phyloP scores from a whole-genome alignment of 92 coral and sea anemone genomes.

The Parazoanthus atlanticus region DNA sequence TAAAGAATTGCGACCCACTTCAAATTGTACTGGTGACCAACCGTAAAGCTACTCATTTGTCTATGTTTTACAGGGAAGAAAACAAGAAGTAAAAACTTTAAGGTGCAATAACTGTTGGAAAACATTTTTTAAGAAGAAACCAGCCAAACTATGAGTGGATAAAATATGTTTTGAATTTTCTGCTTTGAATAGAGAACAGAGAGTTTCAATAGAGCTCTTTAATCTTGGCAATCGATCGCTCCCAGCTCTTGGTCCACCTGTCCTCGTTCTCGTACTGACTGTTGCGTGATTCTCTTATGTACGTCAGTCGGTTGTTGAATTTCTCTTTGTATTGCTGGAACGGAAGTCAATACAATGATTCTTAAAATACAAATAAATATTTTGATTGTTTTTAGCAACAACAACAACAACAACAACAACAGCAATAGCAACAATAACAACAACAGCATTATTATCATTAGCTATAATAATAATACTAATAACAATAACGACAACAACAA shows the following conservation, averaged over 20 bases:
- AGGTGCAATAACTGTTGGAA: neutral
- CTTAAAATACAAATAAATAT: neutral
- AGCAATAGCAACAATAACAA: neutral
- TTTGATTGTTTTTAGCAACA: neutral
- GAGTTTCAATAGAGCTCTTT: constrained; percentile 78
- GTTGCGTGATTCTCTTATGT: constrained; percentile 60
- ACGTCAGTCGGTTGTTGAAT: constrained; percentile 64
- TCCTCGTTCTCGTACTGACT: constrained; percentile 73
- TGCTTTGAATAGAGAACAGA: no score
- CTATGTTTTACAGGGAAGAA: no score
- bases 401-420: neutral
- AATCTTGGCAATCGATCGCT: constrained; percentile 81
- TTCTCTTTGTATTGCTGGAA: constrained; percentile 83
- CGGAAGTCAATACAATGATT: neutral
- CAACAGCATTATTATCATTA: neutral
- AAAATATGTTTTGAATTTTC: neutral
- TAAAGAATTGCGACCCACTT: no score
- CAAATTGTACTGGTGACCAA: no score
- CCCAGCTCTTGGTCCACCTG: constrained; percentile 89
- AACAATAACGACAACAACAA: neutral
- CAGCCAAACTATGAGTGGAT: neutral
- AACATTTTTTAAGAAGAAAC: neutral
- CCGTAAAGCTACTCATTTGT: no score
- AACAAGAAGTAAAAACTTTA: no score
- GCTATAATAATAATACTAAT: neutral